Evolutionary conservation across 1,140 invertebrate species (phyloP), one percentile per base, ranked within the genome.

Genomic region (Lasioglossum baleicum): DNA sequence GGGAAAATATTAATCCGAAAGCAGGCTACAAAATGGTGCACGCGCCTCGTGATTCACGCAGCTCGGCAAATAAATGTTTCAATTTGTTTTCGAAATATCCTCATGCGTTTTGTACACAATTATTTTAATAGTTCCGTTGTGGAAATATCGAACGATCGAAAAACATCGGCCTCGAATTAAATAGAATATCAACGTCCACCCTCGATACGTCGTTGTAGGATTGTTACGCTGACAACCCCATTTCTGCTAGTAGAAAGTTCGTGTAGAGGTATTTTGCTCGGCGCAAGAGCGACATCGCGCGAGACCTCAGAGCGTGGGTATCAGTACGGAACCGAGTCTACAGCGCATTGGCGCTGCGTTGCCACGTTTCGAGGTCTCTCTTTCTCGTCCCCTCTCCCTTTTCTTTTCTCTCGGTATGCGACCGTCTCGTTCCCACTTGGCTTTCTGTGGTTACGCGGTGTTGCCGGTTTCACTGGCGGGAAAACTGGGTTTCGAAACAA

Each of bases 291-390:
- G 78, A 84, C 83, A 86, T 84, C 83, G 80, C 70, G 77, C 88
- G 86, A 89, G 88, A 89, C 85, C 87, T 90, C 90, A 91, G 91
- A 92, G 90, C 92, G 92, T 93, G 92, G 92, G 92, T 93, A 93
- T 93, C 92, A 92, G 92, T 91, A 93, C 92, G 92, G 92, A 93
- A 93, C 92, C 91, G 90, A 92, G 86, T 90, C 88, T 91, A 91
- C 89, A 88, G 91, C 88, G 91, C 90, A 90, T 90, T 90, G 89
- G 83, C 85, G 89, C 90, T 84, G 79, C 60, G 92, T 93, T 93
- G 92, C 92, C 92, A 89, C 88, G 89, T 92, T 92, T 92, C 90
- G 91, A 92, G 91, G 90, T 89, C 90, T 80, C 65, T 75, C 66
- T 75, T 56, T 79, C 77, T 84, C 75, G 71, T 79, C 22, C 11